Percentiles rank a stretch among this genome's conserved stretches.
phyloP scores from a whole-genome alignment of 2,888 invertebrate species.

The Rhamnusium bicolor region DNA sequence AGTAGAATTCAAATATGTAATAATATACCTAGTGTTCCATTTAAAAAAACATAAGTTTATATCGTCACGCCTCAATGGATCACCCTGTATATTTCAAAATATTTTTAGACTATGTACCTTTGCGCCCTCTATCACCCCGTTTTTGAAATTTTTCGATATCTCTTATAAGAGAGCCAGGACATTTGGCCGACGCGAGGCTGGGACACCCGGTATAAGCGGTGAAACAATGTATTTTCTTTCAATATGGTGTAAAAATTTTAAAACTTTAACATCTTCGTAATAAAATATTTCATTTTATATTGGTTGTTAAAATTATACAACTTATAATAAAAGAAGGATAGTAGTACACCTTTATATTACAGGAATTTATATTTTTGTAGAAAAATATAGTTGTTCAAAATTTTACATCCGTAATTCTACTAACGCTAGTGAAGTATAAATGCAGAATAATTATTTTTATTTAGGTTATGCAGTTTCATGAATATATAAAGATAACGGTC shows the following conservation, averaged over 20 bases:
- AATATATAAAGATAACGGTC: background rate
- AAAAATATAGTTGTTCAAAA: background rate
- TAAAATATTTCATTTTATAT: background rate
- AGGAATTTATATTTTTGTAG: background rate
- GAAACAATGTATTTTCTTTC: background rate
- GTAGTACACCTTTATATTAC: background rate
- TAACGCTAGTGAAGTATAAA: background rate
- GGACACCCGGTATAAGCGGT: no score
- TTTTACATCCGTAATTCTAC: background rate
- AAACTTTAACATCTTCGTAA: background rate
- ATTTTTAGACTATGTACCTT: no score
- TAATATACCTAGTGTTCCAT: no score
- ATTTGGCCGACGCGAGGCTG: no score
- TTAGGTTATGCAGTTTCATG: background rate
- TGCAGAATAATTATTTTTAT: background rate
- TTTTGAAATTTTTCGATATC: no score
- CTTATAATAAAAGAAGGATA: background rate
- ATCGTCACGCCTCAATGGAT: no score
- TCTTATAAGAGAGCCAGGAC: no score
- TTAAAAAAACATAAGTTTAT: no score
- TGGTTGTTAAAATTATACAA: background rate
- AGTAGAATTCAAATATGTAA: no score
- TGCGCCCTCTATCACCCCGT: no score
- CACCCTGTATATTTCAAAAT: no score
- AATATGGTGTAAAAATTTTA: background rate